Percentiles rank a stretch among this genome's conserved stretches.
These are phyloP conservation scores for Poeciliopsis infans DNA, from an alignment of 2,797 vertebrate species.

Conservation along the genomic window DNA sequence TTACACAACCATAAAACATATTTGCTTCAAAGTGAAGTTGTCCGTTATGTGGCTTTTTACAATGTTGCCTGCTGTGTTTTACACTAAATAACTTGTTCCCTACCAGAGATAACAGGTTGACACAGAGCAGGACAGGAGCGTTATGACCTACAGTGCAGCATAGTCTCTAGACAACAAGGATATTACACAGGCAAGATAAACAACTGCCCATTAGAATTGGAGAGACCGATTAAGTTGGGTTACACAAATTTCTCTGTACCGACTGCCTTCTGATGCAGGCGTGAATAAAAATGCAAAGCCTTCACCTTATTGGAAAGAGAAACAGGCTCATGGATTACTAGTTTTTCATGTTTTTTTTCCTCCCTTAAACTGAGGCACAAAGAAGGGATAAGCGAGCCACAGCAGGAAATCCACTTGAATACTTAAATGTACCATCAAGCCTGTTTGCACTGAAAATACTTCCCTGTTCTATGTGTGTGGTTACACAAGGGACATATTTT, in stretches of 20 bases:
- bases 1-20: conserved; percentile 28
- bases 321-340: conserved; percentile 63
- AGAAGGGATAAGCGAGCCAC: conserved; percentile 62
- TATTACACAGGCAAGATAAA: conserved; percentile 58
- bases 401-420: conserved; percentile 58
- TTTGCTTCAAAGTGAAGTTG: conserved; percentile 25
- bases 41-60: conserved; percentile 31
- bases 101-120: conserved; percentile 33
- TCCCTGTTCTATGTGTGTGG: conserved; percentile 30
- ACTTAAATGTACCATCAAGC: conserved; percentile 38
- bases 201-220: conserved; percentile 56
- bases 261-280: conserved; percentile 53
- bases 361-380: conserved; percentile 44
- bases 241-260: conserved; percentile 34
- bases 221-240: conserved; percentile 50
- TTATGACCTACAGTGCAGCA: conserved; percentile 44
- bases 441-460: conserved; percentile 43
- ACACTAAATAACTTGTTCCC: conserved; percentile 13
- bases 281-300: conserved; percentile 57
- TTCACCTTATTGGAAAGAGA: conserved; percentile 56
- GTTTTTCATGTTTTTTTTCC: conserved; percentile 7
- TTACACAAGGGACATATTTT: conserved; percentile 45
- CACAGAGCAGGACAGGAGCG: conserved; percentile 57
- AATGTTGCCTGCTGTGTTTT: conserved; percentile 14
- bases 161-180: conserved; percentile 37